Evolutionary conservation across 2,888 invertebrate genomes (phyloP), one percentile per base, ranked within the genome.

Genomic region (Xanthia togata): DNA sequence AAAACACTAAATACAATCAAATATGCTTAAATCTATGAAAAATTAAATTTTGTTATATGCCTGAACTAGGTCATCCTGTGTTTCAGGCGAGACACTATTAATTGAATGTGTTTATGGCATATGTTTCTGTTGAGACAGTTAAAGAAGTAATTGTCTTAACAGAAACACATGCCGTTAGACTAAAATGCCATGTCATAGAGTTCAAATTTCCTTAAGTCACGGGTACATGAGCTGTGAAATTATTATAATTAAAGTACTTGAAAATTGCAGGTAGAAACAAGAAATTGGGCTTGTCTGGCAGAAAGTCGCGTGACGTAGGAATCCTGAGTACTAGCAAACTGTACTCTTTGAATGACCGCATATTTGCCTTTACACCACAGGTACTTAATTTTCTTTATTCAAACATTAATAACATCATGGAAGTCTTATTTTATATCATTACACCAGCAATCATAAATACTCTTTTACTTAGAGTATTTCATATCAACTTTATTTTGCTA

Each of bases 301-400:
- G 99, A 89, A 99, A 99, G 92, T 99, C 99, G 0, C 97, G 99
- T 74, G 99, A 99, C 93, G 99, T 99, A 72, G 99, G 99, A 84
- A 98, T 99, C 89, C 97, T 99, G 38, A 99, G 99, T 92, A 99
- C 99, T 57, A 99, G 99, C 95, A 99, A 99, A 96, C 96, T 99
- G 83, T 99, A 99, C 95, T 98, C 99, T 2, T 96, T 99, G 73
- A 98, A 99, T 90, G 99, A 99, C 94, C 98, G 98, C 93, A 99
- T 99, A 91, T 99, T 99, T 95, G 99, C 99, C 0, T 99, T 99
- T 94, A 99, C 99, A 9, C 99, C 99, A 63, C 99, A 99, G 98
- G 99, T 99, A 92, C 77, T 3, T 20, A 60, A 1, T 35, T 20
- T 31, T 31, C 31, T 31, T 31, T 31, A 31, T 31, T 31, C 31